Evolutionary conservation across 2,888 invertebrate genomes (phyloP), one percentile per base, ranked within the genome.

Genomic region (Sycophila texana): DNA sequence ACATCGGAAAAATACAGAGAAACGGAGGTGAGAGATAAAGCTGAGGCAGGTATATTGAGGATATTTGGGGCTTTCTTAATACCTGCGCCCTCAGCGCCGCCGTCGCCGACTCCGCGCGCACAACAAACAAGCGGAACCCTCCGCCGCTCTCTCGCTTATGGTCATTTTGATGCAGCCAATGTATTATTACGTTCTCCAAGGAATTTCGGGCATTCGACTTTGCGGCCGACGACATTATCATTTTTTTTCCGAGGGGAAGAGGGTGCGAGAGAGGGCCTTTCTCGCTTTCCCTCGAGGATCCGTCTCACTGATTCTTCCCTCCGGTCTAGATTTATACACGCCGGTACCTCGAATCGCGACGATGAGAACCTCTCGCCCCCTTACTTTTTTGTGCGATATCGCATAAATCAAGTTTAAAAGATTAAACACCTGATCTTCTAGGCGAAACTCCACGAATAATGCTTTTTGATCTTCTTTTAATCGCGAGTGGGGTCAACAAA

Each of bases 111-210:
- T 39, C 55, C 18, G 16, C 47, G 68, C 68, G 47, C 22, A 55
- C 61, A 55, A 63, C 63, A 76, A 76, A 76, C 68, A 70, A 70
- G 63, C 60, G 61, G 63, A 76, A 76, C 67, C 74, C 61, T 61
- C 39, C 39, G 39, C 39, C 78, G 47, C 67, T 71, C 57, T 75
- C 20, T n/a, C 30, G 61, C 53, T 76, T 60, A 61, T 30, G 68
- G 58, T 72, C 71, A 72, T 58, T 67, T 65, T 57, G 67, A 70
- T 63, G n/a, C 14, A 47, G 47, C 20, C 67, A 49, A 74, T 26
- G 58, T 75, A 71, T 79, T 75, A 66, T 75, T 75, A 71, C 58
- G 51, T 20, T 53, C 51, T 70, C 60, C 60, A 16, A 49, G 65
- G 66, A 71, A 68, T 79, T 66, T 49, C 4, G 49, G 18, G 18